A percentile compares a stretch with the other conserved stretches of the same genome.
phyloP scores from a whole-genome alignment of 1,140 invertebrate species.

The Eumeta japonica region DNA sequence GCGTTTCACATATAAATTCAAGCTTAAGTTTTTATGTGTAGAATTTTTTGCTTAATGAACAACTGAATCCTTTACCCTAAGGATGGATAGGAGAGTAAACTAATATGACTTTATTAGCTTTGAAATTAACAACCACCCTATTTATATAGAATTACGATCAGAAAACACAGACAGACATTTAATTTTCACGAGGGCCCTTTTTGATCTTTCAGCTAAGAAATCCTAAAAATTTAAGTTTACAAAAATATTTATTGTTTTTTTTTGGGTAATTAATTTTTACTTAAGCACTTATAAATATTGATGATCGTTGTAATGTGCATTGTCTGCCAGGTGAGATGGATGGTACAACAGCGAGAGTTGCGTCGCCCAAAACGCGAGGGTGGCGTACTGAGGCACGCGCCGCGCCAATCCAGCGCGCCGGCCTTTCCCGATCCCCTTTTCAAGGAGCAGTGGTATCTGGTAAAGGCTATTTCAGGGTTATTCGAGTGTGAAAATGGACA shows the following conservation, averaged over 20 bases:
- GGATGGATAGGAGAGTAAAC: no score
- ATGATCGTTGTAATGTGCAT: background rate
- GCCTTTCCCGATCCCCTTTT: constrained; percentile 89
- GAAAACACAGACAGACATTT: background rate
- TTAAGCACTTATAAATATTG: background rate
- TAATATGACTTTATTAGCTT: no score
- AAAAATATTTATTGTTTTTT: background rate
- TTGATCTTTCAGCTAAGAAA: no score
- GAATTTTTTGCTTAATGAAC: no score
- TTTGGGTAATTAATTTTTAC: background rate
- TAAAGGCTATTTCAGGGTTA: constrained; percentile 60
- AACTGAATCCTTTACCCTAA: no score
- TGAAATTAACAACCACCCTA: no score
- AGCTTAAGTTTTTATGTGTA: no score
- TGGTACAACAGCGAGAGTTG: constrained; percentile 87
- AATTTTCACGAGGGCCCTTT: background rate
- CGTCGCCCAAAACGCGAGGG: constrained; percentile 82
- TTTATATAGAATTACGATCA: background rate
- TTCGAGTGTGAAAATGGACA: background rate
- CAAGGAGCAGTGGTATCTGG: constrained; percentile 96
- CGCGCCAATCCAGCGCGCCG: constrained; percentile 51
- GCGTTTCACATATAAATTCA: no score
- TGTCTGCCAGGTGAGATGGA: constrained; percentile 76
- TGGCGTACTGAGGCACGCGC: constrained; percentile 30
- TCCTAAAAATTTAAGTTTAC: no score